Conservation (phyloP, 2,113 vertebrate species). For the Serilophus lunatus region DNA sequence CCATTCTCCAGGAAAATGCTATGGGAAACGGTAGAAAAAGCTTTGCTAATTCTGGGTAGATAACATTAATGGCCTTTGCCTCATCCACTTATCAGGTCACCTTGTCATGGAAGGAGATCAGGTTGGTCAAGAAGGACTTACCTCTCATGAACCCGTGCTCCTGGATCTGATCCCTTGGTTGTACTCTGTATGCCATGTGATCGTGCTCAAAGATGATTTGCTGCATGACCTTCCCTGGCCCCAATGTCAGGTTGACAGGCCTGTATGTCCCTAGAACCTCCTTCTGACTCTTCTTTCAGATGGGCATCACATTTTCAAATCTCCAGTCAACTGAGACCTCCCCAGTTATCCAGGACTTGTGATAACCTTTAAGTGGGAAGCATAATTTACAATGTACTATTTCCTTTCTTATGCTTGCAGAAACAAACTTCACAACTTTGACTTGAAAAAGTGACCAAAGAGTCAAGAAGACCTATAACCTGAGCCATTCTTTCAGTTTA, state of each 20-base stretch:
- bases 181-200: not conserved
- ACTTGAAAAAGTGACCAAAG: not conserved
- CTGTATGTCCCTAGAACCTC: not conserved
- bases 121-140: not conserved
- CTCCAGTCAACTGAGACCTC: not conserved
- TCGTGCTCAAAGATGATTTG: not conserved
- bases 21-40: not conserved
- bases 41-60: not conserved
- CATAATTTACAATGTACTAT: not conserved
- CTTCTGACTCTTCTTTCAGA: not conserved
- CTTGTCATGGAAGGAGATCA: not conserved
- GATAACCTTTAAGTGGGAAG: not conserved
- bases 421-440: not conserved
- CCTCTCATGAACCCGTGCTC: not conserved
- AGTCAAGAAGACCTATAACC: not conserved
- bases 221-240: not conserved
- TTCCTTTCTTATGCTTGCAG: not conserved
- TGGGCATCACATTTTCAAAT: not conserved
- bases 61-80: not conserved
- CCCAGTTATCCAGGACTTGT: not conserved
- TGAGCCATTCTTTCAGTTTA: not conserved
- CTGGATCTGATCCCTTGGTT: not conserved
- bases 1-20: not conserved
- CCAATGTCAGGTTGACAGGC: rapidly evolving
- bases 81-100: not conserved